Percentiles rank a stretch among this genome's conserved stretches.
phyloP scores from a whole-genome alignment of 2,888 invertebrate species.

The Hedychridium roseum region DNA sequence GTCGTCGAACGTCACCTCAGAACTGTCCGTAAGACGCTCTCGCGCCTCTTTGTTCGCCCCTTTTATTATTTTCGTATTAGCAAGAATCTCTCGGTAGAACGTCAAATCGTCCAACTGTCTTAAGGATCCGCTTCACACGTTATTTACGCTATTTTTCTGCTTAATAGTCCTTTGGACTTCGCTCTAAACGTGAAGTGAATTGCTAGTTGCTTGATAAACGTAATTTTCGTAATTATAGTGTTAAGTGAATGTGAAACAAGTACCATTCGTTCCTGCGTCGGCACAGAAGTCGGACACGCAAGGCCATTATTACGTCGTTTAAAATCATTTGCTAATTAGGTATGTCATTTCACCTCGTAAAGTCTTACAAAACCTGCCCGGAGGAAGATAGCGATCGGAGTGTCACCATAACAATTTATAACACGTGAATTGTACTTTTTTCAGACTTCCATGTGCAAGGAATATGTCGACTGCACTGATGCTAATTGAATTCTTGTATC shows the following conservation, averaged over 20 bases:
- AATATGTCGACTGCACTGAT: no score
- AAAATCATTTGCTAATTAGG: constrained; percentile 49
- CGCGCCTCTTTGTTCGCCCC: constrained; percentile 20
- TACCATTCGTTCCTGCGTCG: constrained; percentile 12
- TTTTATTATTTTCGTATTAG: constrained; percentile 32
- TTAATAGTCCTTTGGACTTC: no score
- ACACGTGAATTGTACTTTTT: no score
- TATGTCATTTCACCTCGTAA: no score
- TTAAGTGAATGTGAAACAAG: constrained; percentile 29
- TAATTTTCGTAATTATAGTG: constrained; percentile 50
- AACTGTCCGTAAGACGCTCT: constrained; percentile 22
- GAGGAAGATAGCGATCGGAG: no score
- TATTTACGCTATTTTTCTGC: no score
- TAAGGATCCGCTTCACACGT: constrained; percentile 17
- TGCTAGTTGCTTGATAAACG: no score
- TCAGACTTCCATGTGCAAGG: no score
- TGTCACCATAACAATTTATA: no score
- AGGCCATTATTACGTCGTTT: constrained; percentile 35
- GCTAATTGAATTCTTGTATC: no score
- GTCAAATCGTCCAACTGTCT: constrained; percentile 17
- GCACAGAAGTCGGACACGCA: constrained; percentile 18
- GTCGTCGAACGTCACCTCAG: constrained; percentile 29
- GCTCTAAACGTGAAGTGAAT: no score
- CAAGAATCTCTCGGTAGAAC: constrained; percentile 3
- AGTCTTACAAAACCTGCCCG: no score